Evolutionary conservation across 1,140 invertebrate species (phyloP), one percentile per base, ranked within the genome.

Genomic region (Drosophila auraria): DNA sequence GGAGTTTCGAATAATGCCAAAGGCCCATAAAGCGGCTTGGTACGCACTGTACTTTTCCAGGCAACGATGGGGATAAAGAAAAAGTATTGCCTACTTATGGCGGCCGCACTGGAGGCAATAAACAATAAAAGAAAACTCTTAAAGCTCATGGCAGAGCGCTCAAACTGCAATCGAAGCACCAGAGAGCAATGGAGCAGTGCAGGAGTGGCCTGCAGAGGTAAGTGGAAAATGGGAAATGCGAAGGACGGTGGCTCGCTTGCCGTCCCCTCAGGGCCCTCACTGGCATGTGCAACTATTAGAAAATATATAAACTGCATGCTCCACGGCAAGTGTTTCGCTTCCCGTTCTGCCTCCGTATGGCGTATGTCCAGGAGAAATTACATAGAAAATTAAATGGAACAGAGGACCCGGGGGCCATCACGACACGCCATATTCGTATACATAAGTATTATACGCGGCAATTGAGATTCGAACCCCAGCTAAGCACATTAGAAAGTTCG

Each of bases 121-220:
- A 82, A 66, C 82, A 82, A 84, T 78, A 84, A 86, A 78, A 61
- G 44, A 56, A 64, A 77, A 75, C 81, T 71, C 71, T 80, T 76
- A 59, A 80, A 84, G 77, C 81, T 38, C 65, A 23, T 47, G 57
- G 57, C 17, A 47, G 45, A 44, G 59, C 51, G 57, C 65, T 80
- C 68, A 68, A 80, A 63, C 68, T 82, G 82, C 82, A 82, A 75
- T 82, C 73, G 69, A 78, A 84, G 62, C 68, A 66, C 53, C 54
- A 82, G 53, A 69, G 54, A 59, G 63, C 40, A 60, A 40, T 38
- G 53, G 20, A 57, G 40, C 23, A 45, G 15, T 38, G 33, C 8
- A 47, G 47, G n/a, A 47, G 44, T 56, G 53, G 36, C 36, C 1
- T 11, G 33, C 20, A 40, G 54, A n/a, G 36, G 36, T 40, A n/a